Conservation (phyloP, 2,888 invertebrate species). For the Deroplatys truncata region DNA sequence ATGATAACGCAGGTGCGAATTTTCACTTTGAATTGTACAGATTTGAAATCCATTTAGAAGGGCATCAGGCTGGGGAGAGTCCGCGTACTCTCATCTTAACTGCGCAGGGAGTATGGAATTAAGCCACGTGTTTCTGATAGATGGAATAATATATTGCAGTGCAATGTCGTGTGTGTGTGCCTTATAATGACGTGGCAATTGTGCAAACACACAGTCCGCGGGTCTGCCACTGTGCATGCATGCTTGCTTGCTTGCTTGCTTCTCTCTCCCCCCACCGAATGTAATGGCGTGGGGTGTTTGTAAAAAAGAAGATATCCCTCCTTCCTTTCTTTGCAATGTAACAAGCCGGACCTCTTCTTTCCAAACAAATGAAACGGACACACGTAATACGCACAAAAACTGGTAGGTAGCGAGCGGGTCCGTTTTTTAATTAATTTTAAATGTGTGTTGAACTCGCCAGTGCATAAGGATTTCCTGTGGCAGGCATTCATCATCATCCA, state of each 20-base stretch:
- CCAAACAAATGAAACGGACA: background rate
- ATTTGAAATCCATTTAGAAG: too few species aligned
- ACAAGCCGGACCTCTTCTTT: background rate
- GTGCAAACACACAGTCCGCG: slow-evolving; percentile 15
- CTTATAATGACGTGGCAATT: slow-evolving; percentile 22
- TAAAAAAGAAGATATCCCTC: background rate
- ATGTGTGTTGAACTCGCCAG: background rate
- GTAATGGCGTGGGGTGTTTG: background rate
- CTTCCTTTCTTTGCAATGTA: background rate
- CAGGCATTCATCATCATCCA: background rate
- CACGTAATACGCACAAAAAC: background rate
- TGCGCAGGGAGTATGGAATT: slow-evolving; percentile 10
- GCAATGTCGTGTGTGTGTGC: slow-evolving; percentile 5
- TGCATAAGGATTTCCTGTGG: background rate
- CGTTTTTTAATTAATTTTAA: background rate
- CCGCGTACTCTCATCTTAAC: background rate
- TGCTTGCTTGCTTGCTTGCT: background rate
- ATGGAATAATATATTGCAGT: slow-evolving; percentile 26
- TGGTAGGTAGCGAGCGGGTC: background rate
- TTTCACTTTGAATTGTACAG: too few species aligned
- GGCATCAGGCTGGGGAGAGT: too few species aligned
- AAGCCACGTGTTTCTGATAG: slow-evolving; percentile 23
- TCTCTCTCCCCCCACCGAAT: background rate
- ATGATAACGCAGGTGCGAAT: too few species aligned
- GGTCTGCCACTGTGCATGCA: background rate